phyloP scores from a whole-genome alignment of 2,797 vertebrate genomes.

The Myotis findleyi region DNA sequence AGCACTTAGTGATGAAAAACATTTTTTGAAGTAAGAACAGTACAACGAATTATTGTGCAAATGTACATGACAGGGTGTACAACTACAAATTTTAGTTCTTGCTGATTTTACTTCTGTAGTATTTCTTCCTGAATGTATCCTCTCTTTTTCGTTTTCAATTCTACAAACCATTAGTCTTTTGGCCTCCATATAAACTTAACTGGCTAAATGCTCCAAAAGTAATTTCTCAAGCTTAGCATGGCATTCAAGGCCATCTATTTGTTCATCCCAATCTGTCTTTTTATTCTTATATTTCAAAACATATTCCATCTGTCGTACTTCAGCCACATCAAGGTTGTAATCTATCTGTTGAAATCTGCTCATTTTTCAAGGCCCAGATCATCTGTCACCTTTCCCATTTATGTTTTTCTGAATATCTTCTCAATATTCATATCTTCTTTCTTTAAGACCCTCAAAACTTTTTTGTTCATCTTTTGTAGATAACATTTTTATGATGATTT shows the following conservation, averaged over 20 bases:
- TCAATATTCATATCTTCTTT: background rate
- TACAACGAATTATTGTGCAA: conserved; percentile 62
- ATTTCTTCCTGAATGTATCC: background rate
- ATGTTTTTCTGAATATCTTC: background rate
- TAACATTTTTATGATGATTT: background rate
- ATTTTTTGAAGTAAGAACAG: conserved; percentile 74
- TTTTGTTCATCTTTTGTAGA: background rate
- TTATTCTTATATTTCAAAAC: conserved; percentile 26
- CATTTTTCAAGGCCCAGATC: conserved; percentile 26
- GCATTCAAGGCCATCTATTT: background rate
- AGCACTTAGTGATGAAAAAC: conserved; percentile 72
- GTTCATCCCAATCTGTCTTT: background rate
- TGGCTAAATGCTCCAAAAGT: background rate
- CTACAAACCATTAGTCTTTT: conserved; percentile 24
- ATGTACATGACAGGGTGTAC: conserved; percentile 50
- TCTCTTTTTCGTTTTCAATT: background rate
- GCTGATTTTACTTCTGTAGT: background rate
- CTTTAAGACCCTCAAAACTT: background rate
- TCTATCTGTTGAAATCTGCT: background rate
- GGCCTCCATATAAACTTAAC: background rate
- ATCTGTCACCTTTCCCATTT: background rate
- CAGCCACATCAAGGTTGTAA: background rate
- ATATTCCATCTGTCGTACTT: background rate
- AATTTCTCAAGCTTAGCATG: conserved; percentile 49
- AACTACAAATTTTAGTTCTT: conserved; percentile 41